Base-by-base conservation (phyloP, 2,113 vertebrate genomes). In the Corythoichthys haematopterus region DNA sequence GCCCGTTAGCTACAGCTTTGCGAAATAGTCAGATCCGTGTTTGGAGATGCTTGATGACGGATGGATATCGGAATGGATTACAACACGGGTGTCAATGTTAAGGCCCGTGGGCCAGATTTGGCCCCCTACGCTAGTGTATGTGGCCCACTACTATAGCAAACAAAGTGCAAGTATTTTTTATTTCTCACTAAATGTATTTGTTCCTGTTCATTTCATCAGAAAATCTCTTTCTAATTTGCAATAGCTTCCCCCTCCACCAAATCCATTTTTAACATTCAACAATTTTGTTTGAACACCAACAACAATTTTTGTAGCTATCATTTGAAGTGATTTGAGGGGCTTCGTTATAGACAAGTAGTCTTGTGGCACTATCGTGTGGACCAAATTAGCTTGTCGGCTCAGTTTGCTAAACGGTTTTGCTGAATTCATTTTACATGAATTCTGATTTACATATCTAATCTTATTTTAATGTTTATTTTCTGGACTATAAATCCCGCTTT, bases 1-100 rank as follows among this genome's bases (percentile, higher is more conserved):
- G 87, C 79, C 87, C 83, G 76, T 79, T 88, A 86, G 85, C 79
- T 79, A 65, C 69, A 62, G 80, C 82, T 86, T 87, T 84, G 80
- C 76, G 74, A 85, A 87, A 88, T 78, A 75, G 67, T 68, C 77
- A 66, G 35, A 73, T 85, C 68, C 64, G 66, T 69, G 76, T 76
- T 70, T 57, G 67, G 78, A 82, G 78, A 85, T 78, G 56, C 36
- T 38, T 14, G 14, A 58, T 58, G 56, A 6, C 3, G 56, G 20
- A 43, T n/a, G 38, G n/a, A 43, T 60, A n/a, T 16, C 35, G 4
- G 56, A 36, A 6, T 1, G 16, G 12, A 15, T 59, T 60, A 11
- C 38, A 53, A 8, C 51, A n/a, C 2, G 20, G 10, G 10, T 4
- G 52, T 33, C 52, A 4, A 11, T 11, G 11, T 55, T 3, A 4